Evolutionary conservation across 2,113 vertebrate genomes (phyloP).

Genomic region (Otus sunia): DNA sequence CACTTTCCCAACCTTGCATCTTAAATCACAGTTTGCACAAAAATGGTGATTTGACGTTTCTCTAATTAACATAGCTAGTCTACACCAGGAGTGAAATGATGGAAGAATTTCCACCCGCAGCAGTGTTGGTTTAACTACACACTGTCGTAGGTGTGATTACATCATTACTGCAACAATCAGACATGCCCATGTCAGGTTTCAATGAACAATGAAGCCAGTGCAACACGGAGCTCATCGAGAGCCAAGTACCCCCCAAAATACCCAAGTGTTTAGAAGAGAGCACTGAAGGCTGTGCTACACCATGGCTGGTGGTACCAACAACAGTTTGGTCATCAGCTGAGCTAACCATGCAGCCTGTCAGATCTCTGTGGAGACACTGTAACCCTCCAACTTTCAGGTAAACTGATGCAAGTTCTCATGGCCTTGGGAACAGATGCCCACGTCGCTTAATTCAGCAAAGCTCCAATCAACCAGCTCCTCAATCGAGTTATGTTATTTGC

Average conservation of each 20-base stretch:
- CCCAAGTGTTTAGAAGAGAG: background rate
- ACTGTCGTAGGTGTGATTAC: background rate
- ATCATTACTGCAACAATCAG: background rate
- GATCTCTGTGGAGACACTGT: background rate
- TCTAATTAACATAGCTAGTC: background rate
- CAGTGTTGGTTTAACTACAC: background rate
- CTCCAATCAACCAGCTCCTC: background rate
- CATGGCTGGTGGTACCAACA: background rate
- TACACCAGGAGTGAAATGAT: background rate
- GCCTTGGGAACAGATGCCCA: background rate
- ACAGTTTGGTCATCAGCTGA: background rate
- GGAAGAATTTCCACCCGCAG: background rate
- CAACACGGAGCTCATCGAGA: background rate
- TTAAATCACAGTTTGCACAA: background rate
- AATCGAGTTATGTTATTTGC: background rate
- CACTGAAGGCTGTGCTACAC: background rate
- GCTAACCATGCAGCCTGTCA: background rate
- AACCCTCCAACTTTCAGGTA: background rate
- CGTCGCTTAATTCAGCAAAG: background rate
- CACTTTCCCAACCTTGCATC: background rate
- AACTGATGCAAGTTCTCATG: background rate
- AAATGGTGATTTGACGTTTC: background rate
- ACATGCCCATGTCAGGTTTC: background rate
- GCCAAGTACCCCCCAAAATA: background rate
- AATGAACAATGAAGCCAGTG: background rate